phyloP scores from a whole-genome alignment of 2,113 vertebrate species.

The Ariopsis seemanni region DNA sequence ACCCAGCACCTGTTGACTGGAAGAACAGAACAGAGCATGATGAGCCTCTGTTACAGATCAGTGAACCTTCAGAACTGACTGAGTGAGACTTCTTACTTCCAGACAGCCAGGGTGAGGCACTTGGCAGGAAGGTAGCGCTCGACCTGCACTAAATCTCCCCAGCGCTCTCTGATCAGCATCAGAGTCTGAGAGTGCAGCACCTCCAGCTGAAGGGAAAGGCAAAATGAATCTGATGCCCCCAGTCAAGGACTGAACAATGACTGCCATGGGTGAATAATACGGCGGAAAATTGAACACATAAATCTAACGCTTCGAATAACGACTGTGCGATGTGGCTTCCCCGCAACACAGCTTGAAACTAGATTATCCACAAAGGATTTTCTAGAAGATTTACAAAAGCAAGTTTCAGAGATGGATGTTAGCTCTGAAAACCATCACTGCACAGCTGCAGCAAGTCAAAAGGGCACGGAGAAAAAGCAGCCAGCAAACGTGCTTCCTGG shows the following conservation, averaged over 20 bases:
- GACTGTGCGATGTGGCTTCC: background rate
- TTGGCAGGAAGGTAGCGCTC: slow-evolving; percentile 93
- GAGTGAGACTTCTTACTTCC: slow-evolving; percentile 84
- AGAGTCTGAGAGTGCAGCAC: slow-evolving; percentile 95
- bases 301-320: background rate
- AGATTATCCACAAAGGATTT: background rate
- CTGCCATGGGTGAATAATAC: background rate
- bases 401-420: background rate
- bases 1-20: slow-evolving; percentile 94
- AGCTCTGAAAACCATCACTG: background rate
- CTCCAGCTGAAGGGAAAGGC: slow-evolving; percentile 95
- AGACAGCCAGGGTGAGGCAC: slow-evolving; percentile 91
- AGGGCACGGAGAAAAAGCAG: slow-evolving; percentile 26
- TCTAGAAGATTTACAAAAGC: background rate
- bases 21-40: slow-evolving; percentile 44
- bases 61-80: background rate
- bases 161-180: slow-evolving; percentile 94
- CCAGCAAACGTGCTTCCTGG: slow-evolving; percentile 59
- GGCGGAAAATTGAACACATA: background rate
- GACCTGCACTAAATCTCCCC: slow-evolving; percentile 98
- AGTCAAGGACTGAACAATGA: slow-evolving; percentile 73
- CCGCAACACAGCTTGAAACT: background rate
- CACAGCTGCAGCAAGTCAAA: background rate
- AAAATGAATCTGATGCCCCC: slow-evolving; percentile 87
- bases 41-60: background rate